Evolutionary conservation across 2,888 invertebrate genomes (phyloP).

Genomic region (Parnassius orleans): DNA sequence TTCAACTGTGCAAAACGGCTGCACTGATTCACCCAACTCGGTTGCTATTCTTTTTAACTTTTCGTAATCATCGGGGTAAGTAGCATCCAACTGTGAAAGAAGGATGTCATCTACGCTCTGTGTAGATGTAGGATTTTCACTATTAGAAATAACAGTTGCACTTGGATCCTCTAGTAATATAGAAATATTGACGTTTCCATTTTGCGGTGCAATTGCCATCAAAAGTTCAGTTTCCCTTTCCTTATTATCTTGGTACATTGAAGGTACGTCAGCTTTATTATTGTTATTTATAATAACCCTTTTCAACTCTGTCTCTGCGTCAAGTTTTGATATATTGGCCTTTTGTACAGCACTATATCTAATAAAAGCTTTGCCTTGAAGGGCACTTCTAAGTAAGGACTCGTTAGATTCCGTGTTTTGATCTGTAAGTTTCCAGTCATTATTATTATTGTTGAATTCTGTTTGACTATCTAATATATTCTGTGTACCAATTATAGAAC

Average conservation of each 20-base stretch:
- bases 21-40: slow-evolving; percentile 89
- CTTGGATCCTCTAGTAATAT: slow-evolving; percentile 74
- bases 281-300: slow-evolving; percentile 70
- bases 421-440: slow-evolving; percentile 90
- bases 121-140: slow-evolving; percentile 80
- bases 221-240: slow-evolving; percentile 60
- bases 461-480: slow-evolving; percentile 73
- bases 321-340: slow-evolving; percentile 69
- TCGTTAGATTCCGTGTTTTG: slow-evolving; percentile 86
- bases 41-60: slow-evolving; percentile 91
- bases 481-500: slow-evolving; percentile 74
- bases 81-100: slow-evolving; percentile 84
- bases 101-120: slow-evolving; percentile 86
- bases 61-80: slow-evolving; percentile 90
- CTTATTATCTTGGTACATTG: slow-evolving; percentile 77
- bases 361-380: slow-evolving; percentile 88
- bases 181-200: slow-evolving; percentile 69
- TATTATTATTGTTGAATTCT: slow-evolving; percentile 87
- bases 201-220: slow-evolving; percentile 67
- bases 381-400: slow-evolving; percentile 89
- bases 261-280: slow-evolving; percentile 77
- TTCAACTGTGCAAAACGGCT: slow-evolving; percentile 84
- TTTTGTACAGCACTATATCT: slow-evolving; percentile 80
- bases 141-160: slow-evolving; percentile 64
- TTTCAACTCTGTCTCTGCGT: slow-evolving; percentile 63